A percentile compares a stretch with the other conserved stretches of the same genome.
Conservation (phyloP, 2,888 invertebrate genomes). For the Bhutanitis thaidina region DNA sequence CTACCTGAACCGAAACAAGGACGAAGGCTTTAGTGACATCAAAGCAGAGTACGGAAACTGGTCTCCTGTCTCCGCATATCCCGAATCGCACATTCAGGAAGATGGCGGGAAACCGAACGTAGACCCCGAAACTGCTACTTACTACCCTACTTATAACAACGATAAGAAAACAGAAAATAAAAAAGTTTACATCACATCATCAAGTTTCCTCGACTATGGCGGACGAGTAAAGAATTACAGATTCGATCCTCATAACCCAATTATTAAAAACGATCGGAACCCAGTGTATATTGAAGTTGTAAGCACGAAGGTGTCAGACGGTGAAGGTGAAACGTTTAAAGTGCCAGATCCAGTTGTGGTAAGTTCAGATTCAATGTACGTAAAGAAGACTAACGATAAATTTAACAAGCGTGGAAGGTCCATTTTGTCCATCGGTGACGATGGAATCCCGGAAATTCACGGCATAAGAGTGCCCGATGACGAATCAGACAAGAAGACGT, state of each 20-base stretch:
- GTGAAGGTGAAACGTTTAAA: slow-evolving; percentile 65
- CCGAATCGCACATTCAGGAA: slow-evolving; percentile 70
- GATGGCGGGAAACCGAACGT: slow-evolving; percentile 59
- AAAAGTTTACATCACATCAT: slow-evolving; percentile 72
- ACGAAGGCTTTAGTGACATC: slow-evolving; percentile 63
- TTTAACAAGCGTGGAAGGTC: slow-evolving; percentile 82
- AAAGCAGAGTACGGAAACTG: slow-evolving; percentile 76
- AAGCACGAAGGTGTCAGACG: slow-evolving; percentile 69
- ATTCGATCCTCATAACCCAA: slow-evolving; percentile 72
- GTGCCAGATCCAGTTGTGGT: slow-evolving; percentile 86
- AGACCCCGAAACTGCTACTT: slow-evolving; percentile 64
- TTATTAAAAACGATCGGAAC: slow-evolving; percentile 76
- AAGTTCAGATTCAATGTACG: slow-evolving; percentile 82
- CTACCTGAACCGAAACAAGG: slow-evolving; percentile 64
- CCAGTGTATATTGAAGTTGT: slow-evolving; percentile 77
- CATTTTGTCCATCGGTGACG: slow-evolving; percentile 82
- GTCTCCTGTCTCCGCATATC: slow-evolving; percentile 74
- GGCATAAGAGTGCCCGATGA: slow-evolving; percentile 92
- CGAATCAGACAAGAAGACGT: slow-evolving; percentile 89
- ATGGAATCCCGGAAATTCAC: slow-evolving; percentile 89
- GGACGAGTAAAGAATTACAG: slow-evolving; percentile 67
- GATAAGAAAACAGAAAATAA: slow-evolving; percentile 64
- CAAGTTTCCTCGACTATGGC: slow-evolving; percentile 63
- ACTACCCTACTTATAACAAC: slow-evolving; percentile 72
- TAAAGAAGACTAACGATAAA: slow-evolving; percentile 74